A percentile compares a stretch with the other conserved stretches of the same genome.
Conservation (phyloP, 2,113 vertebrate genomes). For the Plecturocebus donacophilus region DNA sequence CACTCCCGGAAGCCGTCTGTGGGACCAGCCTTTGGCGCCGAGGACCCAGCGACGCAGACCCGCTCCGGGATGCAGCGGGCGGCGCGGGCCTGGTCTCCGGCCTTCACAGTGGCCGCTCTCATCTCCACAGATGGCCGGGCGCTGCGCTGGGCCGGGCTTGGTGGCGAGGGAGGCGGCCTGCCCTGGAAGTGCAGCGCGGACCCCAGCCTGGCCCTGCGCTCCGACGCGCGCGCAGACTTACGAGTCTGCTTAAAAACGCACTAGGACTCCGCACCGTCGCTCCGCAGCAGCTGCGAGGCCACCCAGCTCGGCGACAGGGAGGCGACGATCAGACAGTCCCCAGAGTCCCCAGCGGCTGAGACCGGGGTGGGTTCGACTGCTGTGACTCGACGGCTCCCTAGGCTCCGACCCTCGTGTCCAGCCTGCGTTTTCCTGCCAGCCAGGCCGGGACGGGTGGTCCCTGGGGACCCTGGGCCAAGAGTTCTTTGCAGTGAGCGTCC, state of each 20-base stretch:
- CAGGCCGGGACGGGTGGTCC: fast-evolving
- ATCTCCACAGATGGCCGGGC: constrained; percentile 35
- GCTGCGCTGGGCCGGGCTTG: background rate
- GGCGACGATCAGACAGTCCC: constrained; percentile 76
- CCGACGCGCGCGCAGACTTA: constrained; percentile 87
- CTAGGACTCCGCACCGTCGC: constrained; percentile 85
- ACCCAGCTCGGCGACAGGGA: constrained; percentile 69
- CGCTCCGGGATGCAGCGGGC: constrained; percentile 15
- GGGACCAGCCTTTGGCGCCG: background rate
- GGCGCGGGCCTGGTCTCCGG: constrained; percentile 52
- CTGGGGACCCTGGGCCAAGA: background rate
- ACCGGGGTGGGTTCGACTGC: fast-evolving
- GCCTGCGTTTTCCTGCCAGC: too few species aligned
- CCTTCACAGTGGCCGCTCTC: constrained; percentile 47
- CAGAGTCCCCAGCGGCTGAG: constrained; percentile 64
- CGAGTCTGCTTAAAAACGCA: constrained; percentile 89
- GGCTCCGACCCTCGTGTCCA: fast-evolving
- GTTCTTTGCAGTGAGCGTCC: too few species aligned
- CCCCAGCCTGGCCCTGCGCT: background rate
- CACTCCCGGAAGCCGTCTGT: background rate
- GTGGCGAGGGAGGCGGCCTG: background rate
- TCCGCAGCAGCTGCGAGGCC: constrained; percentile 77
- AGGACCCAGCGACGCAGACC: fast-evolving
- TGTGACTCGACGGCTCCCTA: fast-evolving
- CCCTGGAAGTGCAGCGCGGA: too few species aligned